phyloP scores from a whole-genome alignment of 1,140 invertebrate species.

The Hylyphantes graminicola region DNA sequence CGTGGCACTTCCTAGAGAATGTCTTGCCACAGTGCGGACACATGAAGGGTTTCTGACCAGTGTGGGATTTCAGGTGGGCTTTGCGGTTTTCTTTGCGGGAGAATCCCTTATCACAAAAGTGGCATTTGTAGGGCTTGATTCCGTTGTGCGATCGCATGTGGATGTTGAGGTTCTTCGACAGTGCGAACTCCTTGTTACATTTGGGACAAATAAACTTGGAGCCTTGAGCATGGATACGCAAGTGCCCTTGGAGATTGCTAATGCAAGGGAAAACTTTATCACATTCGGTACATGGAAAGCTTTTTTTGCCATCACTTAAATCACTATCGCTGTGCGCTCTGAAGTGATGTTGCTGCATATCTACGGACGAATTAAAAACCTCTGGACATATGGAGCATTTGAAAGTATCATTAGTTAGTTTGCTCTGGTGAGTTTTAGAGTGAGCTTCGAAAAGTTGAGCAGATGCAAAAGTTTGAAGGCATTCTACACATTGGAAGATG shows the following conservation, averaged over 20 bases:
- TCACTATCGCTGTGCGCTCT: conserved; percentile 63
- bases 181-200: conserved; percentile 63
- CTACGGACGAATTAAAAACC: conserved; percentile 52
- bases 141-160: conserved; percentile 63
- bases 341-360: conserved; percentile 67
- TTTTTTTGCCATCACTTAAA: conserved; percentile 52
- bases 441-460: conserved; percentile 56
- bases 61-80: conserved; percentile 63
- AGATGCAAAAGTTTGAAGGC: conserved; percentile 11
- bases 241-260: conserved; percentile 67
- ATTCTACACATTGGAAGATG: conserved; percentile 63
- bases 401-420: conserved; percentile 37
- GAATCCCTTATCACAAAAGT: conserved; percentile 66
- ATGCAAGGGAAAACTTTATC: conserved; percentile 66
- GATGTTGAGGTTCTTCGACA: conserved; percentile 62
- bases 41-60: conserved; percentile 62
- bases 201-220: conserved; percentile 58
- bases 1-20: conserved; percentile 66
- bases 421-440: conserved; percentile 63
- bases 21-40: conserved; percentile 63
- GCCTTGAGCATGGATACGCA: conserved; percentile 67
- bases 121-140: conserved; percentile 66
- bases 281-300: conserved; percentile 66
- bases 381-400: conserved; percentile 66
- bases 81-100: conserved; percentile 63